Base-by-base conservation (phyloP, 2,888 invertebrate species). In the Lordiphosa fenestrarum region DNA sequence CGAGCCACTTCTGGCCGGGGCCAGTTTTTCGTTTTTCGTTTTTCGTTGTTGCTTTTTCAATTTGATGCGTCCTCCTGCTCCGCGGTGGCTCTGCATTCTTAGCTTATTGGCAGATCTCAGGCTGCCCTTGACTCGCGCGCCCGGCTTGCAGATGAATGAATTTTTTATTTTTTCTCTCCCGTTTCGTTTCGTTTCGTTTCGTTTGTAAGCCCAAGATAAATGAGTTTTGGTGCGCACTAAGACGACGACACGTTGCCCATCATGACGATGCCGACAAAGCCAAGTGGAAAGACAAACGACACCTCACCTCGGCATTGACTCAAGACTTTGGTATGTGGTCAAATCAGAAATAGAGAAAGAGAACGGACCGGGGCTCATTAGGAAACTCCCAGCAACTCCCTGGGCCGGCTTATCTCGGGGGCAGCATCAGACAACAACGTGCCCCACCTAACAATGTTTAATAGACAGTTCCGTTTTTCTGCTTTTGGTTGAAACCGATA, bases 161-260 rank as follows among this genome's bases (percentile, higher is more conserved):
- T 83, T 64, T 70, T 73, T 76, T 67, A 63, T 15, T 46, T 51
- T 53, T 38, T 44, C 37, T 38, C 7, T 25, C 44, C 19, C 69
- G 15, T 15, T 15, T 15, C 71, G 66, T 69, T 72, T 71, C 71
- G 66, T 69, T 72, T 71, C 69, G 40, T 72, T 65, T 69, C 56
- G 51, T 63, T 71, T 83, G 70, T 57, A 71, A 70, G 76, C 70
- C 64, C 78, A 80, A 85, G 86, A 84, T 84, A 86, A 84, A 84
- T 84, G 84, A 86, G 84, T 86, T 85, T 83, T 83, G 80, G 76
- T 84, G 68, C 55, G 68, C 78, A 82, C 85, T 82, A 80, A 84
- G 85, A 82, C 84, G 82, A 81, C 77, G 82, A 84, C 82, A 77
- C 77, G 73, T 72, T 83, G 76, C 70, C 60, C 75, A 73, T 52